phyloP scores from a whole-genome alignment of 2,113 vertebrate genomes.

The Psittacula cyanocephala region DNA sequence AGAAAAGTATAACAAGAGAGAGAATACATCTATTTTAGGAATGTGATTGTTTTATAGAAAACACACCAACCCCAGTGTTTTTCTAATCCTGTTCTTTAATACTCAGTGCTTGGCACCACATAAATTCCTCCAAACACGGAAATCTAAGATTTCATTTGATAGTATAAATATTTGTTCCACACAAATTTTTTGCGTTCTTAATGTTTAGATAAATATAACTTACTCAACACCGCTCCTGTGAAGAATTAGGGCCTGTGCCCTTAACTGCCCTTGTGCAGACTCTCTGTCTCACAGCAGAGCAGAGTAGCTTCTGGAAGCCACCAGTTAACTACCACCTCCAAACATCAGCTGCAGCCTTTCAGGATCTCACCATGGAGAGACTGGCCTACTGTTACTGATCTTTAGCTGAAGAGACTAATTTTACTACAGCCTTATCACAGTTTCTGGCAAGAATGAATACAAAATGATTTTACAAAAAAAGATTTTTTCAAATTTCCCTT shows the following conservation, averaged over 20 bases:
- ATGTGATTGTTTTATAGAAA: not conserved
- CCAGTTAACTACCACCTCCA: not conserved
- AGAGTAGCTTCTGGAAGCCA: not conserved
- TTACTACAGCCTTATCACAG: not conserved
- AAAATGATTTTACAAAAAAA: not conserved
- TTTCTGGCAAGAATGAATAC: not conserved
- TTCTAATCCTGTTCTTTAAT: not conserved
- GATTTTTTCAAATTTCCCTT: not conserved
- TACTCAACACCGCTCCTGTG: not conserved
- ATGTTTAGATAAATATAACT: not conserved
- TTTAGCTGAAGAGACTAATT: not conserved
- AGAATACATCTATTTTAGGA: not conserved
- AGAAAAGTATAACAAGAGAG: not conserved
- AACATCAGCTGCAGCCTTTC: not conserved
- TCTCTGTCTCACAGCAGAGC: not conserved
- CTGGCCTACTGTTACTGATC: accelerated
- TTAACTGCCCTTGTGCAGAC: not conserved
- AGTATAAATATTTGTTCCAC: not conserved
- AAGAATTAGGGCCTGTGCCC: not conserved
- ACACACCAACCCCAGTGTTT: not conserved
- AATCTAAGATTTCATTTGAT: not conserved
- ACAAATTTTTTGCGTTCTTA: not conserved
- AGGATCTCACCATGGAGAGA: not conserved
- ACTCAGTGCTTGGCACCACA: accelerated
- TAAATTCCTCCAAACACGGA: not conserved